phyloP scores from a whole-genome alignment of 1,140 invertebrate genomes.

The Thereuonema tuberculata region DNA sequence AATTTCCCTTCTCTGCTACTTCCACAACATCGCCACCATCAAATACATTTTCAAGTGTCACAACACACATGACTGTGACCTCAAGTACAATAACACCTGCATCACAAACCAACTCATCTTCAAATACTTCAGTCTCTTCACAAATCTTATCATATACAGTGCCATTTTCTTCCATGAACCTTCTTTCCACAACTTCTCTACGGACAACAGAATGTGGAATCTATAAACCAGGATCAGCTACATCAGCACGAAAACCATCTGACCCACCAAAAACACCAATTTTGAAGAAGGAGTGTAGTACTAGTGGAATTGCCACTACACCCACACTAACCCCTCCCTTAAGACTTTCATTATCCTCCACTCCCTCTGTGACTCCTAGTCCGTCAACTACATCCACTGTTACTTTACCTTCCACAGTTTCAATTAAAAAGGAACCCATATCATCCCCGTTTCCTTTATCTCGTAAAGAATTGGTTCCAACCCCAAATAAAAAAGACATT shows the following conservation, averaged over 20 bases:
- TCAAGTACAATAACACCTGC: background rate
- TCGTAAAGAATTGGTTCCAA: background rate
- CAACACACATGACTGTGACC: conserved; percentile 14
- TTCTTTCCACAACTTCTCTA: background rate
- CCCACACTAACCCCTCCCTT: background rate
- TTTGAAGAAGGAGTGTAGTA: conserved; percentile 17
- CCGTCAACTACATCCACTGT: too few species aligned
- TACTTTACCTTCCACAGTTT: too few species aligned
- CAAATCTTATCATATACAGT: background rate
- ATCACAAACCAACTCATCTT: background rate
- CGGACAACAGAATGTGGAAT: background rate
- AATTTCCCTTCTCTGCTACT: conserved; percentile 55
- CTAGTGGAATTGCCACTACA: conserved; percentile 1
- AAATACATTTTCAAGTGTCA: conserved; percentile 7
- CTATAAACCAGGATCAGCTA: background rate
- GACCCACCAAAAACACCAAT: conserved; percentile 2
- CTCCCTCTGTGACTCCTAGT: too few species aligned
- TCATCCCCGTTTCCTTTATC: too few species aligned
- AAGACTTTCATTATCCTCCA: too few species aligned
- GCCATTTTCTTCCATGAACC: background rate
- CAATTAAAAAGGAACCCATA: background rate
- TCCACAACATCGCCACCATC: conserved; percentile 21
- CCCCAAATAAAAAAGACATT: background rate
- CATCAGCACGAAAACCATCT: conserved; percentile 10
- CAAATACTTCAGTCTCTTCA: background rate